A percentile compares a stretch with the other conserved stretches of the same genome.
phyloP scores from a whole-genome alignment of 2,113 vertebrate genomes.

The Clarias gariepinus region DNA sequence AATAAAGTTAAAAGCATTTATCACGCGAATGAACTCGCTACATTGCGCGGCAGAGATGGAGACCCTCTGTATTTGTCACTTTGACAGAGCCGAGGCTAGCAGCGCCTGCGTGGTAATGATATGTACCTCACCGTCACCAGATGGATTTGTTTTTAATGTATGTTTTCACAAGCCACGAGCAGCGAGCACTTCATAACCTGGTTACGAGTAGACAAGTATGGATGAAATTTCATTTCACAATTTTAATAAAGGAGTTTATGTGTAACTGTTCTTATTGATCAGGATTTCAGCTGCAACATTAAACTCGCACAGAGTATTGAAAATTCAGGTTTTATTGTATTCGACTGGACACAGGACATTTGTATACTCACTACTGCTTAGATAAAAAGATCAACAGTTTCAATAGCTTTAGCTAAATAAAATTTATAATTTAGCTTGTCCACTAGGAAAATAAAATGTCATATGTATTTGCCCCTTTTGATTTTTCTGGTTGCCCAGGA shows the following conservation, averaged over 20 bases:
- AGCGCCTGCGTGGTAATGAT: slow-evolving; percentile 47
- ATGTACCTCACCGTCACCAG: slow-evolving; percentile 28
- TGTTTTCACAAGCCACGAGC: not conserved
- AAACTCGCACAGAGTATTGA: not conserved
- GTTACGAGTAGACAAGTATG: not conserved
- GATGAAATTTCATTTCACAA: not conserved
- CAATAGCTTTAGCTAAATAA: not conserved
- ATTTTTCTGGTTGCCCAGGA: not conserved
- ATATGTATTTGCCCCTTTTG: not conserved
- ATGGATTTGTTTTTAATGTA: slow-evolving; percentile 35
- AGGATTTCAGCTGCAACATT: not conserved
- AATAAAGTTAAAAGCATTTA: slow-evolving; percentile 56
- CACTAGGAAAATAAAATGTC: not conserved
- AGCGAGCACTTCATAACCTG: not conserved
- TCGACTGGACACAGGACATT: not conserved
- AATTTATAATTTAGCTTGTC: not conserved
- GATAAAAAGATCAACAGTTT: not conserved
- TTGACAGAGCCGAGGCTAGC: slow-evolving; percentile 43
- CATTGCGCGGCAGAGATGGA: slow-evolving; percentile 20
- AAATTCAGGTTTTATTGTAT: not conserved
- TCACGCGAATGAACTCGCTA: slow-evolving; percentile 41
- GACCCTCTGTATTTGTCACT: slow-evolving; percentile 49
- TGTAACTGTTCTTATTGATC: not conserved
- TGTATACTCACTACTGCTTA: not conserved
- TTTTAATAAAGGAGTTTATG: not conserved